Conservation (phyloP, 2,113 vertebrate species). For the Petrocephalus microphthalmus region DNA sequence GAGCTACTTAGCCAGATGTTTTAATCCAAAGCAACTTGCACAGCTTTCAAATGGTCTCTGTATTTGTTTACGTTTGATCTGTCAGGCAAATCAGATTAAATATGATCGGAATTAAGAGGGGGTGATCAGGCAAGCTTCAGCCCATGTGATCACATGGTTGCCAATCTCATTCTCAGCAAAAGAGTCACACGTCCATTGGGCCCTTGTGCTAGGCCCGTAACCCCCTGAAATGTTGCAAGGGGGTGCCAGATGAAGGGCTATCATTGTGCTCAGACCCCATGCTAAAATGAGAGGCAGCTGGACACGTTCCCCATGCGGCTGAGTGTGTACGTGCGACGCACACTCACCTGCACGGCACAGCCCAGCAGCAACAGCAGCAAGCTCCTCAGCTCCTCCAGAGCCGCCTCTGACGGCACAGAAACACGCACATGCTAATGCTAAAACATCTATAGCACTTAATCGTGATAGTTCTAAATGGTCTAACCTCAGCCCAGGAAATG, state of each 20-base stretch:
- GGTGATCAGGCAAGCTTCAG: neutral
- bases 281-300: neutral
- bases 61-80: neutral
- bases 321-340: neutral
- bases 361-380: conserved; percentile 73
- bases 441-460: neutral
- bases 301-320: neutral
- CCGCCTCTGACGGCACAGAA: conserved; percentile 60
- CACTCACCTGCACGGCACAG: conserved; percentile 77
- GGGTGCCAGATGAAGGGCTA: neutral
- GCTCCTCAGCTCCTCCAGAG: conserved; percentile 68
- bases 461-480: too few species aligned
- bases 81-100: neutral
- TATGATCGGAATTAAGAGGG: neutral
- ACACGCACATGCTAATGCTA: neutral
- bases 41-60: neutral
- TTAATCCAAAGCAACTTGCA: neutral
- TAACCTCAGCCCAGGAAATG: neutral
- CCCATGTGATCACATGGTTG: neutral
- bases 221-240: neutral
- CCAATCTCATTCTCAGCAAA: neutral
- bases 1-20: neutral
- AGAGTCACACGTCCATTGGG: neutral
- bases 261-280: neutral
- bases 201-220: neutral